Percentiles rank a stretch among this genome's conserved stretches.
phyloP scores from a whole-genome alignment of 2,797 vertebrate genomes.

The Anguilla marmorata region DNA sequence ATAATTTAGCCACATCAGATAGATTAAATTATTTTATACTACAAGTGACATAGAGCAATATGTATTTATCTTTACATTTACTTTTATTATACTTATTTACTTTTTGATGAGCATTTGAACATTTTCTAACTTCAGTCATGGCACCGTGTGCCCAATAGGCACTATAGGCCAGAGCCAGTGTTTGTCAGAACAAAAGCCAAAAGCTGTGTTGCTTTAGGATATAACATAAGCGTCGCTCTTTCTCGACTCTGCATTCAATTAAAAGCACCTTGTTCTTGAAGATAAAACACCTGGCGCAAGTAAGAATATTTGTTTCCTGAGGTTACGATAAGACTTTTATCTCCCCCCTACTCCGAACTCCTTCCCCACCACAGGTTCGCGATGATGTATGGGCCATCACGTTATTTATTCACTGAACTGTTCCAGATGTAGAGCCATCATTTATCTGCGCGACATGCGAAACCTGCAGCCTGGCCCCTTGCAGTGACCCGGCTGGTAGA shows the following conservation, averaged over 20 bases:
- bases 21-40: not conserved
- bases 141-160: conserved; percentile 19
- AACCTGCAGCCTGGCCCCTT: conserved; percentile 80
- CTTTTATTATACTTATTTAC: not conserved
- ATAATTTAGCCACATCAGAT: not conserved
- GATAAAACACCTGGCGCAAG: conserved; percentile 46
- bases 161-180: conserved; percentile 32
- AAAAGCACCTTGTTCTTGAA: conserved; percentile 47
- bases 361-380: conserved; percentile 68
- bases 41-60: not conserved
- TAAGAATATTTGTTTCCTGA: conserved; percentile 80
- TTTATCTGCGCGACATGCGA: conserved; percentile 85
- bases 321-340: conserved; percentile 87
- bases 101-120: conserved; percentile 3
- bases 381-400: conserved; percentile 85
- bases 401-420: conserved; percentile 90
- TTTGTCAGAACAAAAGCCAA: conserved; percentile 43
- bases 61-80: not conserved
- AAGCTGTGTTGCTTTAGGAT: conserved; percentile 35
- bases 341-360: conserved; percentile 63
- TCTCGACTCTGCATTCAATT: conserved; percentile 45
- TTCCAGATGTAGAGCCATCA: conserved; percentile 90
- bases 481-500: conserved; percentile 75
- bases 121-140: too few relatives aligned
- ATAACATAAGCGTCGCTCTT: conserved; percentile 33